Conservation (phyloP, 2,888 invertebrate genomes). For the Coelopa pilipes region DNA sequence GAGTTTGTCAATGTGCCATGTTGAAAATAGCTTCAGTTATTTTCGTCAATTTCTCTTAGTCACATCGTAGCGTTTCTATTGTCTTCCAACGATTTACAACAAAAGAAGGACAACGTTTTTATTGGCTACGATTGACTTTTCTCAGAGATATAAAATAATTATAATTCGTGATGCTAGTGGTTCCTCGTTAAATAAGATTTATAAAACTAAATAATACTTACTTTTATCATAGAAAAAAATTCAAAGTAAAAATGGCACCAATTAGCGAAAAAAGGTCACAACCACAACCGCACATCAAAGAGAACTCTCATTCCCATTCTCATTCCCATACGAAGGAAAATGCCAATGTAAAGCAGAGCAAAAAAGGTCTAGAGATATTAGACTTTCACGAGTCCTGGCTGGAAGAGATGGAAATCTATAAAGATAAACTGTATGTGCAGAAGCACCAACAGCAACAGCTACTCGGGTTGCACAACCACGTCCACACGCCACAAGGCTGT, state of each 20-base stretch:
- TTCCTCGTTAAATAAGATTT: background rate
- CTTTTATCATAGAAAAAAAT: constrained; percentile 48
- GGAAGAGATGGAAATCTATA: constrained; percentile 64
- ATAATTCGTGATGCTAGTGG: background rate
- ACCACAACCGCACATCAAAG: constrained; percentile 44
- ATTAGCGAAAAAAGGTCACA: constrained; percentile 63
- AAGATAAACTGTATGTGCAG: constrained; percentile 58
- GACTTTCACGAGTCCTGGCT: constrained; percentile 66
- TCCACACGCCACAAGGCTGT: constrained; percentile 49
- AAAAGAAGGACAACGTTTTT: background rate
- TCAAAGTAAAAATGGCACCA: constrained; percentile 62
- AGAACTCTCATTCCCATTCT: constrained; percentile 40
- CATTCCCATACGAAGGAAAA: constrained; percentile 57
- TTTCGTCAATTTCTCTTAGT: constrained; percentile 44
- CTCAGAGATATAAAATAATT: no score
- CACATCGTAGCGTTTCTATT: constrained; percentile 30
- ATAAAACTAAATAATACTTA: constrained; percentile 1
- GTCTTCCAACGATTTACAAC: background rate
- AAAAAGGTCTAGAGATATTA: constrained; percentile 61
- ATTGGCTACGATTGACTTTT: background rate
- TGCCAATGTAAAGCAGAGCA: constrained; percentile 42
- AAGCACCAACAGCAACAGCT: constrained; percentile 54
- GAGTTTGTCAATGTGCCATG: constrained; percentile 63
- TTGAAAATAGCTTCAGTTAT: constrained; percentile 60
- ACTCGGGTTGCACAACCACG: constrained; percentile 53